phyloP scores from a whole-genome alignment of 2,888 invertebrate species.

The Leucania comma region DNA sequence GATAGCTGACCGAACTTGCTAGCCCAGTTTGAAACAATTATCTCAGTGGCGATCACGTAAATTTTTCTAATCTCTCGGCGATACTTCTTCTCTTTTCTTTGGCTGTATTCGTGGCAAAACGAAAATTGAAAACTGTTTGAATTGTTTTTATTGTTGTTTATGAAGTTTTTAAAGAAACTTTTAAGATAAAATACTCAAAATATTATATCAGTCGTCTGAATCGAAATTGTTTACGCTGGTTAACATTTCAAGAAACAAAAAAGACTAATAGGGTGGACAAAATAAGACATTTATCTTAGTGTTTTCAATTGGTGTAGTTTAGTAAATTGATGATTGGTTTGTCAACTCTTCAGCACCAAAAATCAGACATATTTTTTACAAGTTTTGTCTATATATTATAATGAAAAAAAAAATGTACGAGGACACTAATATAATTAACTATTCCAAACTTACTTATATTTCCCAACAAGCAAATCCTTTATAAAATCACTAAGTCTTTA shows the following conservation, averaged over 20 bases:
- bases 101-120: slow-evolving; percentile 56
- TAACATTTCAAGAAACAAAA: too few relatives aligned
- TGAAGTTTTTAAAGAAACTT: slow-evolving; percentile 19
- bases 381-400: too few relatives aligned
- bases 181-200: slow-evolving; percentile 18
- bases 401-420: slow-evolving; percentile 17
- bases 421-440: not conserved
- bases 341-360: too few relatives aligned
- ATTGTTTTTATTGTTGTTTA: slow-evolving; percentile 21
- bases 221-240: not conserved
- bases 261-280: not conserved
- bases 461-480: slow-evolving; percentile 8
- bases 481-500: slow-evolving; percentile 19
- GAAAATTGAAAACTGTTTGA: slow-evolving; percentile 66
- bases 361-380: not conserved
- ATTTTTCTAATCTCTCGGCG: slow-evolving; percentile 82
- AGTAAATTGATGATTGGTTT: not conserved
- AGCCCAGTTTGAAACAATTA: slow-evolving; percentile 73
- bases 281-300: not conserved
- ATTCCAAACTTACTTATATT: slow-evolving; percentile 38
- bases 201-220: not conserved
- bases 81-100: slow-evolving; percentile 68
- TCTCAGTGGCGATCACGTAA: slow-evolving; percentile 79
- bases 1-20: slow-evolving; percentile 80
- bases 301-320: not conserved